Evolutionary conservation across 2,113 vertebrate genomes (phyloP), one percentile per base, ranked within the genome.

Genomic region (Sminthopsis crassicaudata): DNA sequence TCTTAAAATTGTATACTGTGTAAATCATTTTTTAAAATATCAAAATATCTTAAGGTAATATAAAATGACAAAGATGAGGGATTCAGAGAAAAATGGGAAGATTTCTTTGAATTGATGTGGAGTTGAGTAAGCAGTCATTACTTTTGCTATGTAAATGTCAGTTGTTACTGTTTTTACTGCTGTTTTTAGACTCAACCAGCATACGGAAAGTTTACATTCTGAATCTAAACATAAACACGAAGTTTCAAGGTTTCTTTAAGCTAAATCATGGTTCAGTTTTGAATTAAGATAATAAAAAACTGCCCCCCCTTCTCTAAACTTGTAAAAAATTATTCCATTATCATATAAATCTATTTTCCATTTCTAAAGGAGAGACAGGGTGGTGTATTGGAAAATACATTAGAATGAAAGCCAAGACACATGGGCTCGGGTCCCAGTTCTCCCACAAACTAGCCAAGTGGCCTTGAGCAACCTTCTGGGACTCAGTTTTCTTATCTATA

Each of bases 231-330:
- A 42, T 90, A 57, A 46, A 92, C 55, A 46, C 92, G 48, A 92
- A 94, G 8, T 76, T 91, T 50, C 1, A 93, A 55, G 12, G 52
- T 90, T 52, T 53, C 53, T 60, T 90, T 94, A 52, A 52, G 51
- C 25, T 92, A 60, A 60, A 60, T 46, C 67, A 92, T 46, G 60
- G 42, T 94, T 92, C 84, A 91, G 4, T 94, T 95, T 92, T 89
- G 91, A 94, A 67, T 92, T 46, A 94, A 25, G 91, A 92, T 90
- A 94, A 92, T 91, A 53, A 92, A 95, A 93, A 92, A 24, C 48
- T 46, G n/a, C 22, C n/a, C 90, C 90, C 11, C 55, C 22, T 95
- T 60, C 53, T 92, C 84, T 3, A 25, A 3, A 48, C 46, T 88
- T 95, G 67, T 22, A 46, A 57, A 42, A 53, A 91, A 9, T 54